These are phyloP conservation scores for Myathropa florea DNA, from an alignment of 2,888 invertebrate genomes.

Conservation along the genomic window DNA sequence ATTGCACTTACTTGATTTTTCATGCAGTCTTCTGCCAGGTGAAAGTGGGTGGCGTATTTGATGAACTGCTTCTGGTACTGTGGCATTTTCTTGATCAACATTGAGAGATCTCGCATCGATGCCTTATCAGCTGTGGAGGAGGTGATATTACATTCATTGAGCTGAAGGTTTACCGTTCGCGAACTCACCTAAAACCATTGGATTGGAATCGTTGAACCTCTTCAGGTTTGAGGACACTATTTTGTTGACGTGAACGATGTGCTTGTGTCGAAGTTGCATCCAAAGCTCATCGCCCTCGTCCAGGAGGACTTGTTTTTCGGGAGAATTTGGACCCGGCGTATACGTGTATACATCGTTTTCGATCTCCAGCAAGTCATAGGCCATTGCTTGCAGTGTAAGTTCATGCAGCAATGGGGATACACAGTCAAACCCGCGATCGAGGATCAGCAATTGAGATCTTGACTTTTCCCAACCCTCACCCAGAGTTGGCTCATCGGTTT, in stretches of 20 bases:
- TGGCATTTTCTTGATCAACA: constrained; percentile 99
- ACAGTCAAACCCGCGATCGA: constrained; percentile 99
- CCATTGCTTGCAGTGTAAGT: constrained; percentile 99
- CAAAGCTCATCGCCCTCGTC: constrained; percentile 99
- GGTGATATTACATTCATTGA: neutral
- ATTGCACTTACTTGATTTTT: constrained; percentile 84
- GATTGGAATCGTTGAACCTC: constrained; percentile 96
- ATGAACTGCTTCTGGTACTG: constrained; percentile 99
- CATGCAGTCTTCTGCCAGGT: constrained; percentile 99
- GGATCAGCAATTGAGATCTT: constrained; percentile 95
- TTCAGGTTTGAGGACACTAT: constrained; percentile 98
- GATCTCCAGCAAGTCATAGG: constrained; percentile 97
- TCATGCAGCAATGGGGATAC: constrained; percentile 98
- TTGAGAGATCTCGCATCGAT: constrained; percentile 97
- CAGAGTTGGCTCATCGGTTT: constrained; percentile 99
- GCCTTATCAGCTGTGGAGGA: constrained; percentile 89
- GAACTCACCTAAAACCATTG: constrained; percentile 85
- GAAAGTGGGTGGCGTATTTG: constrained; percentile 99
- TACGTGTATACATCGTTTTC: constrained; percentile 99
- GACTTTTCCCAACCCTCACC: constrained; percentile 99
- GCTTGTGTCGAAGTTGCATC: constrained; percentile 98
- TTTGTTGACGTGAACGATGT: constrained; percentile 99
- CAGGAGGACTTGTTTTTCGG: constrained; percentile 95
- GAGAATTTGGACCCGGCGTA: constrained; percentile 91
- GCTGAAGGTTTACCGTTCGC: neutral